Evolutionary conservation across 2,888 invertebrate genomes (phyloP), one percentile per base, ranked within the genome.

Genomic region (Micoletzkya japonica): DNA sequence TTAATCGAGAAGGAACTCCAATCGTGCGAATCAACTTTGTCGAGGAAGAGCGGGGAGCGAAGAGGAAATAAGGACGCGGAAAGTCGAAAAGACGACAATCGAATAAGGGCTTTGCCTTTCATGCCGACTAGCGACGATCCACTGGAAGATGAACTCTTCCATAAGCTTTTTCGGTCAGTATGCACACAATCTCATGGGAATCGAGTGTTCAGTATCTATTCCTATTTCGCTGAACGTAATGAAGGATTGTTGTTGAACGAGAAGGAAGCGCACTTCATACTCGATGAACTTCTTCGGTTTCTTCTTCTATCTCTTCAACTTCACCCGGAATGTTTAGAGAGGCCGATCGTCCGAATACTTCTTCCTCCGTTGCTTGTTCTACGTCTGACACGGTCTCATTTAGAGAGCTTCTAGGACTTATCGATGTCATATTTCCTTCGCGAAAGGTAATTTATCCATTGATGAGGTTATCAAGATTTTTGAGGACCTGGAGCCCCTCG

Each of bases 361-460:
- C 57, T 7, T 57, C 57, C 6, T 57, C 57, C 28, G 34, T 57
- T 24, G 57, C 57, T 32, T 57, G 57, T n/a, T 57, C 57, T 7
- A 60, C 60, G 17, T 60, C 39, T 7, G 60, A 60, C 1, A 60
- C 60, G 2, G 60, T 60, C 39, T 36, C 37, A 14, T 60, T 60
- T 14, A 20, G 60, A 24, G 60, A 60, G n/a, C 14, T 60, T n/a
- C 60, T 60, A 1, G 60, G 60, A 24, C 60, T 60, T 6, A 60
- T 60, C 39, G 60, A 60, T 60, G 60, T 60, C 60, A 60, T 60
- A 14, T 60, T 60, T 32, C 60, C 60, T 39, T 7, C 36, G 39
- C 36, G 60, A 60, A 60, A 60, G 26, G 60, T 60, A 26, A 30
- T n/a, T n/a, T n/a, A n/a, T n/a, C n/a, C n/a, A n/a, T n/a, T n/a